phyloP scores from a whole-genome alignment of 2,888 invertebrate species.

The Carpatolechia fugitivella region DNA sequence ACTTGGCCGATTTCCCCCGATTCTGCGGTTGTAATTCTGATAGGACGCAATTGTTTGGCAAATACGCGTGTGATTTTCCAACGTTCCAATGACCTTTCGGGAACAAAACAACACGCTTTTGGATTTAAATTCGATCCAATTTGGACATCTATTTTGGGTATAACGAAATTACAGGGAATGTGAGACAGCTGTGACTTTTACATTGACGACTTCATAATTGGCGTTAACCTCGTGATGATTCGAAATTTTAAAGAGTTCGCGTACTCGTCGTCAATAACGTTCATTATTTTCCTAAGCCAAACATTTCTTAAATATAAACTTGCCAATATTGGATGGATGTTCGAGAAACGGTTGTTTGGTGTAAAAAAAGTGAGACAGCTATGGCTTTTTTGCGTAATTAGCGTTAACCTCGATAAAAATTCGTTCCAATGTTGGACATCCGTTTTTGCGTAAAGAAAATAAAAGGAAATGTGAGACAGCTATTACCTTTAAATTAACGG shows the following conservation, averaged over 20 bases:
- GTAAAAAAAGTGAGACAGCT: no score
- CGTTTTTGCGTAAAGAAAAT: no score
- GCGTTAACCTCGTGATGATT: conserved; percentile 9
- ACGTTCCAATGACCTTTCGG: background rate
- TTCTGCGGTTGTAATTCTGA: conserved; percentile 43
- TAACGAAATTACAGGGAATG: background rate
- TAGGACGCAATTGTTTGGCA: conserved; percentile 35
- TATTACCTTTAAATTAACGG: no score
- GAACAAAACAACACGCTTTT: background rate
- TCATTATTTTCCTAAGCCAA: no score
- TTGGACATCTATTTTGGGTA: background rate
- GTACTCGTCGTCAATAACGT: background rate
- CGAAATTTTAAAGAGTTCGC: background rate
- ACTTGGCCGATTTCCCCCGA: conserved; percentile 60
- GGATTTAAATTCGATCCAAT: background rate
- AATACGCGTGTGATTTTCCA: background rate
- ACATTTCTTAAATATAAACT: no score
- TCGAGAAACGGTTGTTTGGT: no score
- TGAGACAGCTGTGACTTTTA: background rate
- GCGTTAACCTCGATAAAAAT: no score
- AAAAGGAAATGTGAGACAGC: background rate
- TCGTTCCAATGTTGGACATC: no score
- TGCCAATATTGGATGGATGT: no score
- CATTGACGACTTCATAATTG: background rate
- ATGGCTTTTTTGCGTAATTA: no score